Evolutionary conservation across 2,113 vertebrate species (phyloP).

Genomic region (Erythrolamprus reginae): DNA sequence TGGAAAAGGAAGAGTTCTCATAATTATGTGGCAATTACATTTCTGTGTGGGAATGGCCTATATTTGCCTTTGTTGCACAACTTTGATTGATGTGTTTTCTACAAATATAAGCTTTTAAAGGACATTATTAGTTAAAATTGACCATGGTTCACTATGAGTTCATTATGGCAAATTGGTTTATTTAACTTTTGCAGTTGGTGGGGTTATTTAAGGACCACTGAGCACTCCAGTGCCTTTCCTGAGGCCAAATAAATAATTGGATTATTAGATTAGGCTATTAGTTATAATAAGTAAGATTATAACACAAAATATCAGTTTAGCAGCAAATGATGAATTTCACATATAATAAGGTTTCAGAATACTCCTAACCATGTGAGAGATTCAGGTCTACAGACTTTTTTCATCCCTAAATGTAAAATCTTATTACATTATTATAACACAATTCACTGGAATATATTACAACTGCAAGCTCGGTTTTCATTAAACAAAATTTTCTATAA

Average conservation of each 20-base stretch:
- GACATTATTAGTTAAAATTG: background rate
- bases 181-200: background rate
- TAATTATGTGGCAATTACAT: background rate
- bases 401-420: background rate
- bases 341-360: slow-evolving; percentile 13
- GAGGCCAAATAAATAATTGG: background rate
- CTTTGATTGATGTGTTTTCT: background rate
- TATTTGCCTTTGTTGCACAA: background rate
- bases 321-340: slow-evolving; percentile 8
- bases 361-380: slow-evolving; percentile 17
- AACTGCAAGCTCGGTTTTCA: slow-evolving; percentile 1
- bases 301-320: slow-evolving; percentile 5
- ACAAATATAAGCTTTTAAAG: background rate
- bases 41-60: background rate
- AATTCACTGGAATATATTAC: slow-evolving; percentile 15
- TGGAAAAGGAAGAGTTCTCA: background rate
- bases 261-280: background rate
- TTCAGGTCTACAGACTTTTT: background rate
- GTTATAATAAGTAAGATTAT: background rate
- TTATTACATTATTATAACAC: slow-evolving; percentile 21
- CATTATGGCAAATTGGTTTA: background rate
- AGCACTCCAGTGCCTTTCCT: background rate
- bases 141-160: background rate
- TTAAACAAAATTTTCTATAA: slow-evolving; percentile 29
- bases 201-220: background rate